Evolutionary conservation across 2,888 invertebrate species (phyloP).

Genomic region (Cryptus armator): DNA sequence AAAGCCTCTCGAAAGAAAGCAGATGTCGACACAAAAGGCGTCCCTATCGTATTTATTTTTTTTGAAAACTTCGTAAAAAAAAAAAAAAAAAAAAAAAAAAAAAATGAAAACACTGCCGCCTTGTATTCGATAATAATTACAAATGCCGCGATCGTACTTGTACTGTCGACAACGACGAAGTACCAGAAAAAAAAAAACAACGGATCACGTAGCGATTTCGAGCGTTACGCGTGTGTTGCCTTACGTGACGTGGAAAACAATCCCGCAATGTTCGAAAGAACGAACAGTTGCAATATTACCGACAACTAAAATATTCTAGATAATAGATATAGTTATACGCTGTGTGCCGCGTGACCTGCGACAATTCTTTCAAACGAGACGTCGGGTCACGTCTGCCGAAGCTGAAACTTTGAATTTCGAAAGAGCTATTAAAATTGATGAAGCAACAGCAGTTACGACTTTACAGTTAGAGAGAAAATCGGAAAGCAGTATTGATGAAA

Average conservation of each 20-base stretch:
- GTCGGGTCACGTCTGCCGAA: not conserved
- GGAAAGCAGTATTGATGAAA: not conserved
- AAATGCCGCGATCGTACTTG: slow-evolving; percentile 46
- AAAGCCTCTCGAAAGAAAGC: slow-evolving; percentile 36
- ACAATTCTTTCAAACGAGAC: slow-evolving; percentile 37
- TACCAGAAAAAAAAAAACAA: slow-evolving; percentile 12
- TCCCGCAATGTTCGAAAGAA: not conserved
- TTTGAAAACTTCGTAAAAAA: slow-evolving; percentile 29
- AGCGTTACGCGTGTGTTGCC: slow-evolving; percentile 38
- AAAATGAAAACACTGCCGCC: not conserved
- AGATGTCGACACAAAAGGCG: not conserved
- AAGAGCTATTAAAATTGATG: not conserved
- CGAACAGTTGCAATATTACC: not conserved
- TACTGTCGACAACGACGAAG: slow-evolving; percentile 17
- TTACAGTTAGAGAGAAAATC: not conserved
- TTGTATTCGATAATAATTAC: slow-evolving; percentile 45
- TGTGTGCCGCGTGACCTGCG: slow-evolving; percentile 36
- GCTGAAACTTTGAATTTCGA: not conserved
- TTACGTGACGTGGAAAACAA: slow-evolving; percentile 63
- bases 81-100: too few relatives aligned
- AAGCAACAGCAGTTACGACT: not conserved
- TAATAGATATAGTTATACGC: not conserved
- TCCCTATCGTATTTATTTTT: slow-evolving; percentile 36
- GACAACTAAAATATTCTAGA: not conserved
- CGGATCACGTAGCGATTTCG: slow-evolving; percentile 49